Evolutionary conservation across 2,113 vertebrate genomes (phyloP), one percentile per base, ranked within the genome.

Genomic region (Holacanthus passer): DNA sequence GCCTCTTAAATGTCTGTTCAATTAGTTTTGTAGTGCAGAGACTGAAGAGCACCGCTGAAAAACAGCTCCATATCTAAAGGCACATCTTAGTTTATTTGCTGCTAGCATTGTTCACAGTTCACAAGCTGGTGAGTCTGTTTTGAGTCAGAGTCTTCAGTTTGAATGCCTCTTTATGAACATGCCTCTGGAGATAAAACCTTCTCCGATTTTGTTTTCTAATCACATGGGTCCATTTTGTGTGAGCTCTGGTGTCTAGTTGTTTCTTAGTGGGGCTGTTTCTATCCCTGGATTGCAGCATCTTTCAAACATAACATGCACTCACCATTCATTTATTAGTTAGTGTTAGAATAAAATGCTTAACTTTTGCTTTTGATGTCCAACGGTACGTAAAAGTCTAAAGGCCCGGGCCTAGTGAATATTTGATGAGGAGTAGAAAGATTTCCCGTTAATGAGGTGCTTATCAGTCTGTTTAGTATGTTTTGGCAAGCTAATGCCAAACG

Each of bases 391-490:
- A 79, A 77, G 39, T 78, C 41, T 59, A 52, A 76, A 74, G 64
- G 66, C 27, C 43, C 8, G 56, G 64, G 65, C 56, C 48, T 85
- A 22, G 66, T 91, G 75, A 90, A 87, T 86, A 75, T 88, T 87
- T 88, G 29, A 92, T 83, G 81, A 87, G 70, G 63, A 76, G 70
- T 31, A n/a, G 78, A 73, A 81, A 72, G 45, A 77, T 71, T 75
- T 43, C 22, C 14, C 37, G 27, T 72, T 88, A 87, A 89, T 85
- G 85, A 89, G 85, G 48, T 81, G 75, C 67, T 84, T 76, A 82
- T 90, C 75, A 80, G 82, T 84, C 84, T 85, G 82, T 83, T 88
- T 81, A 76, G 82, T 81, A 74, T 88, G 58, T 82, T 60, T 87
- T 87, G 79, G 71, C 69, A 82, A 77, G 81, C 79, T 64, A 35